Base-by-base conservation (phyloP, 2,113 vertebrate genomes). In the Acrocephalus kingi region DNA sequence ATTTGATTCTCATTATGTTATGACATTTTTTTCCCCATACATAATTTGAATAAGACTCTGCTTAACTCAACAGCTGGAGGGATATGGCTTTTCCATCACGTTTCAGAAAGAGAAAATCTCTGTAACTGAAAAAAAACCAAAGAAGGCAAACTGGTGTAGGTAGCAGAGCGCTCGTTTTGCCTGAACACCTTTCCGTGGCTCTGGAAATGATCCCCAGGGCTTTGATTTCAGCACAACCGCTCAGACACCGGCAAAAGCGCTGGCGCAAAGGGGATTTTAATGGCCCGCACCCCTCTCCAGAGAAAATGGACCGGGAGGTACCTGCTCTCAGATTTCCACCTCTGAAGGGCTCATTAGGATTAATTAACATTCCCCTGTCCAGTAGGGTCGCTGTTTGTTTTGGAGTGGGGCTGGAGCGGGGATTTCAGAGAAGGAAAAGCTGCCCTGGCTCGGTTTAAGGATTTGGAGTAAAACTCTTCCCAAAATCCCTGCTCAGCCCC, bases 1-100 rank as follows among this genome's bases (percentile, higher is more conserved):
- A 84, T 97, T 97, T 96, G 91, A 92, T 96, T 97, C 96, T 97
- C 88, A 92, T 98, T 96, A 96, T 69, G 87, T 90, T 97, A 92
- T 61, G 89, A 94, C 87, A 93, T 95, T 95, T 93, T 96, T 96
- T 61, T 73, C 46, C 84, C 95, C 87, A 80, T 84, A 85, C 71
- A 68, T 95, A 95, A 96, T 97, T 96, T 97, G 82, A 97, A 94
- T 96, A 98, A 96, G 90, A 90, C 92, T 95, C 92, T 94, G 91
- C 88, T 96, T 96, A 97, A 88, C 89, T 95, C 90, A 97, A 82
- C 89, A 97, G 94, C 94, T 93, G 93, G 96, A 96, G 73, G 75
- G 78, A 91, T 94, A 63, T 68, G 87, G 78, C 54, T 75, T 83
- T 89, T n/a, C 15, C 87, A 73, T 54, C 62, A 20, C 6, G 6